Evolutionary conservation across 2,888 invertebrate genomes (phyloP), one percentile per base, ranked within the genome.

Genomic region (Idaea dimidiata): DNA sequence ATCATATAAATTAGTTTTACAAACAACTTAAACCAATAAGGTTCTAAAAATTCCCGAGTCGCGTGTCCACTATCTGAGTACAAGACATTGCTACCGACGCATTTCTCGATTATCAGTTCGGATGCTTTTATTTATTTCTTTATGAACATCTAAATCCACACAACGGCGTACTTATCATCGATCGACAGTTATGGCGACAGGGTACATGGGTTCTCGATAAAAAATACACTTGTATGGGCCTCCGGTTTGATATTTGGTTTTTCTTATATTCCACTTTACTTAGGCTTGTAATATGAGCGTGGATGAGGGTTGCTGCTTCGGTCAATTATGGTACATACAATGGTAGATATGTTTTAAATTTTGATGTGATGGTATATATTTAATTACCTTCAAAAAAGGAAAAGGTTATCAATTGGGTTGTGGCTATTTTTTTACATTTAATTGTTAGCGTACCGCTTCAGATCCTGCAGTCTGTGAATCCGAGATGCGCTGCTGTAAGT

Each of bases 111-210:
- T 68, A 73, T 73, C 73, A 65, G 14, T 58, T 63, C 55, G 56
- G 17, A 6, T 17, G 18, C 54, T 64, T 66, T 62, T 65, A 63
- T 65, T 64, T 66, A 66, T 66, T 64, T 56, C n/a, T 56, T 17
- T 17, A 73, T 76, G 73, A 78, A 86, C 77, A 81, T 86, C 87
- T 88, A 86, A 86, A 87, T 88, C 77, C 78, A 66, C 66, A 59
- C 70, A 57, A 64, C 69, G 77, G 72, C 71, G 16, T 76, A 75
- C 84, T 84, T 86, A 85, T 86, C 83, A 77, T 70, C 66, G 59
- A 59, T 68, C 66, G 75, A 79, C 77, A 72, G 77, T 72, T 72
- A 73, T 74, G 75, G 73, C 79, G 84, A 80, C 81, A 74, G 76
- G 70, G 65, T 74, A 82, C 84, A 80, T 78, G 79, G 72, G 63